A percentile compares a stretch with the other conserved stretches of the same genome.
These are phyloP conservation scores for Gibbula magus DNA, from an alignment of 2,888 invertebrate species.

Conservation along the genomic window DNA sequence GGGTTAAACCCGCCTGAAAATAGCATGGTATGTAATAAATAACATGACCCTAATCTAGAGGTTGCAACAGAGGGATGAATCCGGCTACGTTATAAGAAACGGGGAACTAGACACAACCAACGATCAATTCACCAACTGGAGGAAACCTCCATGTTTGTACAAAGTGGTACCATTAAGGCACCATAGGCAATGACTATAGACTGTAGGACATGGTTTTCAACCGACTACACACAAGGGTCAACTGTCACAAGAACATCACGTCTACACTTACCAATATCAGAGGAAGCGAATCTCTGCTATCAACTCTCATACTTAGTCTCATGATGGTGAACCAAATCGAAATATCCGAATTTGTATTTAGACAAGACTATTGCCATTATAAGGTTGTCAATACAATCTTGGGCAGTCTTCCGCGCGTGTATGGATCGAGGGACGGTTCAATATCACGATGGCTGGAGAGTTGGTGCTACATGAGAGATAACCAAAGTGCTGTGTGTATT, in stretches of 20 bases:
- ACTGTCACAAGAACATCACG: background rate
- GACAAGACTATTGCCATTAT: slow-evolving; percentile 8
- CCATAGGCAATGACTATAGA: background rate
- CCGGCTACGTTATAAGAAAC: too few species aligned
- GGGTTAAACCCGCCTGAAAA: too few species aligned
- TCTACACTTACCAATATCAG: background rate
- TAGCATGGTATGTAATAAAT: too few species aligned
- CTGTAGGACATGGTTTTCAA: background rate
- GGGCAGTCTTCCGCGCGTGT: background rate
- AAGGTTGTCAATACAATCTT: slow-evolving; percentile 1
- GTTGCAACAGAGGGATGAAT: too few species aligned
- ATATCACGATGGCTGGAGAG: background rate
- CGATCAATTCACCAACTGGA: too few species aligned
- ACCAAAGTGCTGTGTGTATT: background rate
- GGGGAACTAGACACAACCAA: too few species aligned
- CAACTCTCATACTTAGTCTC: background rate
- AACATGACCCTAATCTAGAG: too few species aligned
- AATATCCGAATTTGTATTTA: slow-evolving; percentile 10
- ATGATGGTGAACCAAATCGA: background rate
- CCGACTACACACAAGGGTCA: background rate
- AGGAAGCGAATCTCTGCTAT: background rate
- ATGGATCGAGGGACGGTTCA: background rate
- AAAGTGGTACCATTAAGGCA: background rate
- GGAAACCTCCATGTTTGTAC: too few species aligned
- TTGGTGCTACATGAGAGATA: background rate